Evolutionary conservation across 2,888 invertebrate species (phyloP), one percentile per base, ranked within the genome.

Genomic region (Horisme vitalbata): DNA sequence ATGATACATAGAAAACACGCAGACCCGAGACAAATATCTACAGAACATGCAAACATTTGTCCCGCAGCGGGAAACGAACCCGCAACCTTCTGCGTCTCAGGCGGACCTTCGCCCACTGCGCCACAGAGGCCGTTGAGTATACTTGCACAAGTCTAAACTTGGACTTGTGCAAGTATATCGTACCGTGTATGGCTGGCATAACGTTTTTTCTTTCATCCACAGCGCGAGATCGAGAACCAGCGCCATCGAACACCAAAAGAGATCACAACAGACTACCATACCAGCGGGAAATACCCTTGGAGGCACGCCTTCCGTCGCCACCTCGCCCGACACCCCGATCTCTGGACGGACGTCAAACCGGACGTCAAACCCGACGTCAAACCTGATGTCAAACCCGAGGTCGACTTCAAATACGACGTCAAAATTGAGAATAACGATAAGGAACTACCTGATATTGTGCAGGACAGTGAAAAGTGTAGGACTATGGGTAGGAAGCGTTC

Each of bases 211-310:
- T 5, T 26, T 18, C 31, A 20, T 44, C 53, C 37, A 0, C 75
- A 86, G 86, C 75, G 75, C 52, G 86, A 87, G 39, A 53, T 86
- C 20, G 87, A 87, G 55, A 83, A 75, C 11, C 77, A 82, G 63
- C 75, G 75, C 10, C 82, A 85, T 53, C 74, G 85, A 49, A 79
- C 71, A 11, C 87, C 88, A 5, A 83, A 78, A 50, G 87, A 81
- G 52, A 72, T 85, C 62, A 71, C 70, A 1, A 68, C 78, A 26
- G 88, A 89, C 53, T 88, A 82, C 75, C 85, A 86, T 63, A 70
- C 81, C 13, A 77, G 80, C 61, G 85, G 85, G 36, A 83, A 81
- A 31, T 70, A 83, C 49, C 87, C 83, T 0, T 88, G 83, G 85
- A 60, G 85, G 50, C 80, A 82, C 57, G 80, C 83, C 1, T 88